A percentile compares a stretch with the other conserved stretches of the same genome.
Evolutionary conservation across 2,113 vertebrate species (phyloP).

Genomic region (Pituophis catenifer): DNA sequence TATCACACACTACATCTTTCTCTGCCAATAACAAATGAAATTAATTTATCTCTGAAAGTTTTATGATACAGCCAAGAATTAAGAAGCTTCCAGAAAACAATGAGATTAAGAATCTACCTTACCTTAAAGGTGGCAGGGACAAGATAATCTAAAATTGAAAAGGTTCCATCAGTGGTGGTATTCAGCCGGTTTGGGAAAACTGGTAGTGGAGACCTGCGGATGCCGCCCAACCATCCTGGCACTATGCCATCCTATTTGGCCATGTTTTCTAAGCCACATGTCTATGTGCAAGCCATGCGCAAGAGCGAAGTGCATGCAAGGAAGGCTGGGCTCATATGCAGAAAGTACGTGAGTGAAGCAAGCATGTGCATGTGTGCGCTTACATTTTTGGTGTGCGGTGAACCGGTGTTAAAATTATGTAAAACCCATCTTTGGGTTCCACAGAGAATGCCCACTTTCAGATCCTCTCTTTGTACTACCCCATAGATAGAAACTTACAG

Average conservation of each 20-base stretch:
- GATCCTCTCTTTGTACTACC: background rate
- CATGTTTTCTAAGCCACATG: no score
- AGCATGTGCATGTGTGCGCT: no score
- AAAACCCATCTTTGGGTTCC: background rate
- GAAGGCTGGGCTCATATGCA: no score
- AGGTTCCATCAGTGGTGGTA: background rate
- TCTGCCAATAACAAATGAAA: background rate
- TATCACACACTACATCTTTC: background rate
- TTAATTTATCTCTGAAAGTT: background rate
- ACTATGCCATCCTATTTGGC: no score
- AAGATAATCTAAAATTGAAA: background rate
- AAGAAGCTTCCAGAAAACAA: background rate
- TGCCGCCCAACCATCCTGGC: no score
- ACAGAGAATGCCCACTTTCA: background rate
- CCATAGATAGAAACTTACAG: background rate
- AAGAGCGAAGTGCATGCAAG: no score
- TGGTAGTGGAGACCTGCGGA: no score
- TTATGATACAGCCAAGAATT: background rate
- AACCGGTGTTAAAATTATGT: no score
- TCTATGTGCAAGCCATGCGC: no score
- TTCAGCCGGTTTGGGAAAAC: no score
- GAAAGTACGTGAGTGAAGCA: no score
- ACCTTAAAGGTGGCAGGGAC: background rate
- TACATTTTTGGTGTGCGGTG: no score
- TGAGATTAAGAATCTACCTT: background rate